Percentiles rank a stretch among this genome's conserved stretches.
Evolutionary conservation across 2,797 vertebrate genomes (phyloP).

Genomic region (Bradypus variegatus): DNA sequence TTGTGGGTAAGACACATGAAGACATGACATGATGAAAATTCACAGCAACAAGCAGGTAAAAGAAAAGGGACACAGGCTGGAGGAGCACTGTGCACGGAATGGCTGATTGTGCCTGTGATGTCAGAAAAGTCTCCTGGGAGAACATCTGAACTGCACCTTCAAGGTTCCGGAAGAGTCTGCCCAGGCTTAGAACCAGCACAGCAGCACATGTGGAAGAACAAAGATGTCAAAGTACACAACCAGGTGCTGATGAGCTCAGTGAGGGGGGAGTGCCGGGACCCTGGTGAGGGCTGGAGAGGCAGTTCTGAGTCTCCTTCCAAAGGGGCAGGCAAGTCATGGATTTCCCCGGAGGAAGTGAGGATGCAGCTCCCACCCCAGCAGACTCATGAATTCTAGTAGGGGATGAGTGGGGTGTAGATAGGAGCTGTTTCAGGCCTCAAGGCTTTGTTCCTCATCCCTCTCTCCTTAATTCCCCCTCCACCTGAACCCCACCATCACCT

Average conservation of each 20-base stretch:
- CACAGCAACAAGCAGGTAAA: neutral
- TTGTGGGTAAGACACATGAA: neutral
- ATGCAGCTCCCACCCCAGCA: neutral
- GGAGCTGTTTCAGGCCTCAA: neutral
- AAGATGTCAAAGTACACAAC: accelerated
- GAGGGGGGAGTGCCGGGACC: neutral
- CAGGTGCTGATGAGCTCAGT: neutral
- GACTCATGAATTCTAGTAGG: neutral
- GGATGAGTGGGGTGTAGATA: neutral
- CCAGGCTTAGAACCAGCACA: neutral
- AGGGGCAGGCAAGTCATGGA: neutral
- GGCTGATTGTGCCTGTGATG: neutral
- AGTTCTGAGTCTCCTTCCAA: neutral
- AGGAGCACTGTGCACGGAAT: neutral
- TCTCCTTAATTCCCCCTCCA: neutral
- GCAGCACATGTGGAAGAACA: neutral
- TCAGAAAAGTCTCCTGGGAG: neutral
- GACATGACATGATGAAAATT: neutral
- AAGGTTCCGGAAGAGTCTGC: neutral
- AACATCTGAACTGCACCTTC: neutral
- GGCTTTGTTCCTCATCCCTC: neutral
- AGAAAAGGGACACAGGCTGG: neutral
- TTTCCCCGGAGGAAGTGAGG: neutral
- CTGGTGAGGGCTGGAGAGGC: too few species aligned
- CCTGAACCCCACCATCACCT: neutral